These are phyloP conservation scores for Pempheris klunzingeri DNA, from an alignment of 2,797 vertebrate species.

Conservation along the genomic window DNA sequence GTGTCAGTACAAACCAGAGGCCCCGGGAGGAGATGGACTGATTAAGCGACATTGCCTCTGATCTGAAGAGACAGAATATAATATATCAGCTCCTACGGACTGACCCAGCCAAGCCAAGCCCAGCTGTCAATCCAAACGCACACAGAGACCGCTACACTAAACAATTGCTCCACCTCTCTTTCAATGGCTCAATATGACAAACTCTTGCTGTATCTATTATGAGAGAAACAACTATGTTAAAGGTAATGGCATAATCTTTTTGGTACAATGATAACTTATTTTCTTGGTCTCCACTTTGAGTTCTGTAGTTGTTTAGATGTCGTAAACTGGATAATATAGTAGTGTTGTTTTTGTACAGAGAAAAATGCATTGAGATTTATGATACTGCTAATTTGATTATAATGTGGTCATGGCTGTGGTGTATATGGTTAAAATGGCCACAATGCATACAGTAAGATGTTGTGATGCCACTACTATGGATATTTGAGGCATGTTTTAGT, in stretches of 20 bases:
- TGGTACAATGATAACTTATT: constrained; percentile 83
- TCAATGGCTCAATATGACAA: constrained; percentile 24
- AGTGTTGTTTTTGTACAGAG: constrained; percentile 71
- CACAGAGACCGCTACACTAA: constrained; percentile 38
- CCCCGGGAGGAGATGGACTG: constrained; percentile 33
- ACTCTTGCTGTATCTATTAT: constrained; percentile 48
- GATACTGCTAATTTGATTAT: constrained; percentile 36
- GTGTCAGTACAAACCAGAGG: constrained; percentile 36
- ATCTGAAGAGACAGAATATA: constrained; percentile 59
- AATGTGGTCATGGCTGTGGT: constrained; percentile 24
- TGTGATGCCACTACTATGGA: constrained; percentile 52
- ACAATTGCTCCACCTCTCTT: constrained; percentile 31
- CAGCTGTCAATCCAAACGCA: constrained; percentile 48
- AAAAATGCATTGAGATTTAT: constrained; percentile 59
- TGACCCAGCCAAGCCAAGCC: constrained; percentile 29
- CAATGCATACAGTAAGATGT: constrained; percentile 35
- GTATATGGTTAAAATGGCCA: constrained; percentile 37
- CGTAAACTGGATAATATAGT: constrained; percentile 77
- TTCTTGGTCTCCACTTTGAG: constrained; percentile 62
- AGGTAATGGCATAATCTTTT: constrained; percentile 54
- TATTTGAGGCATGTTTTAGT: constrained; percentile 58
- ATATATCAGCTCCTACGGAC: constrained; percentile 54
- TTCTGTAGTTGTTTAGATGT: constrained; percentile 74
- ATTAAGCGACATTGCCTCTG: constrained; percentile 50
- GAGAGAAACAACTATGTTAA: constrained; percentile 37